Conservation (phyloP, 1,140 invertebrate genomes). For the Aphelenchoides fujianensis region DNA sequence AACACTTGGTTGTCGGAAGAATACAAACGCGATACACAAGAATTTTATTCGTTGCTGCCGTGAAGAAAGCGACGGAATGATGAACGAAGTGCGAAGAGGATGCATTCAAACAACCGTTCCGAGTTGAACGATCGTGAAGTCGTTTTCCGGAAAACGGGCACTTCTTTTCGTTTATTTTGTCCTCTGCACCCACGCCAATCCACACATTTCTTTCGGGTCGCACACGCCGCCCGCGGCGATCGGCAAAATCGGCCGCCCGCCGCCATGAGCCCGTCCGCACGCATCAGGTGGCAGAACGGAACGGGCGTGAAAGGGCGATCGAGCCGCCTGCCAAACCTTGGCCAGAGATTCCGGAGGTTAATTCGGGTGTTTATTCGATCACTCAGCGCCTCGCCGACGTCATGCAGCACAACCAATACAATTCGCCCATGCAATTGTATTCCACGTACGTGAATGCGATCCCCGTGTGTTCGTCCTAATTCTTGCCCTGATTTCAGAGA, state of each 20-base stretch:
- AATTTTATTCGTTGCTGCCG: too few relatives aligned
- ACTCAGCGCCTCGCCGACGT: background rate
- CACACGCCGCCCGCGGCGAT: too few relatives aligned
- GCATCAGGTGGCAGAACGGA: background rate
- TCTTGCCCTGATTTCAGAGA: constrained; percentile 29
- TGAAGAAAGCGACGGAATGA: too few relatives aligned
- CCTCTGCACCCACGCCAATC: constrained; percentile 1
- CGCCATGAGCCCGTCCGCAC: background rate
- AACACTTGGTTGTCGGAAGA: too few relatives aligned
- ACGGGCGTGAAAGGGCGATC: background rate
- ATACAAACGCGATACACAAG: too few relatives aligned
- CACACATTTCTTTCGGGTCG: too few relatives aligned
- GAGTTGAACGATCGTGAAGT: too few relatives aligned
- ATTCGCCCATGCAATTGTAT: constrained; percentile 26
- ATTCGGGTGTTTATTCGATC: background rate
- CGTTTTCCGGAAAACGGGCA: too few relatives aligned
- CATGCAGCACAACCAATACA: constrained; percentile 28
- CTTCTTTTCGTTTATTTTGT: too few relatives aligned
- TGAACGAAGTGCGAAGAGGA: too few relatives aligned
- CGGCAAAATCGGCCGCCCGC: too few relatives aligned
- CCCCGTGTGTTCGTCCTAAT: background rate
- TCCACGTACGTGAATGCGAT: constrained; percentile 5
- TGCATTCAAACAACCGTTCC: too few relatives aligned
- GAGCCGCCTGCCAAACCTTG: background rate
- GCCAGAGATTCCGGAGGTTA: background rate